Conservation (phyloP, 2,113 vertebrate genomes). For the Antechinus flavipes region DNA sequence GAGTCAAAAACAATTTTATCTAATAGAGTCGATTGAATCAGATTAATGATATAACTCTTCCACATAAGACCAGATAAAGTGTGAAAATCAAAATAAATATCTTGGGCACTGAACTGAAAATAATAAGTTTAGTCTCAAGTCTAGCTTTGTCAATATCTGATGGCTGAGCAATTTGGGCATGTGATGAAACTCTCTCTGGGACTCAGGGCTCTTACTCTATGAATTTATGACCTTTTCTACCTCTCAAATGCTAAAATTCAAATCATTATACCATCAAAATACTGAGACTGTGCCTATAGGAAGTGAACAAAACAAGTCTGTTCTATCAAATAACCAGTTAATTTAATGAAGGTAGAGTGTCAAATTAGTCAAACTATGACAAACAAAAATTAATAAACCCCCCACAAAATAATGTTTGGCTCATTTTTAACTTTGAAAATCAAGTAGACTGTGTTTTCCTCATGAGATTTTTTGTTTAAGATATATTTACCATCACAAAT, state of each 20-base stretch:
- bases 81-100: neutral
- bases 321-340: neutral
- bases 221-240: neutral
- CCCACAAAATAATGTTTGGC: neutral
- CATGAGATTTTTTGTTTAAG: neutral
- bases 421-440: neutral
- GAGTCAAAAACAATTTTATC: neutral
- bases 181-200: neutral
- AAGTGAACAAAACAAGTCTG: neutral
- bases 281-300: neutral
- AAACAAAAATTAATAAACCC: neutral
- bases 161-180: neutral
- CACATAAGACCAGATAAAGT: too few relatives aligned
- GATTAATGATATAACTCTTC: neutral
- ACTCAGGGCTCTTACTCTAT: too few relatives aligned
- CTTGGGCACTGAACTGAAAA: neutral
- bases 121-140: neutral
- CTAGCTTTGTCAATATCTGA: neutral
- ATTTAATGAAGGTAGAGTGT: neutral
- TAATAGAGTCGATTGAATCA: neutral
- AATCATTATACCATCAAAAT: neutral
- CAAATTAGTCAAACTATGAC: neutral
- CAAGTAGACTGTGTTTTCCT: neutral
- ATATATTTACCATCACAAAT: neutral
- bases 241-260: neutral